Percentiles rank a stretch among this genome's conserved stretches.
Conservation (phyloP, 2,888 invertebrate species). For the Ellobium chinense region DNA sequence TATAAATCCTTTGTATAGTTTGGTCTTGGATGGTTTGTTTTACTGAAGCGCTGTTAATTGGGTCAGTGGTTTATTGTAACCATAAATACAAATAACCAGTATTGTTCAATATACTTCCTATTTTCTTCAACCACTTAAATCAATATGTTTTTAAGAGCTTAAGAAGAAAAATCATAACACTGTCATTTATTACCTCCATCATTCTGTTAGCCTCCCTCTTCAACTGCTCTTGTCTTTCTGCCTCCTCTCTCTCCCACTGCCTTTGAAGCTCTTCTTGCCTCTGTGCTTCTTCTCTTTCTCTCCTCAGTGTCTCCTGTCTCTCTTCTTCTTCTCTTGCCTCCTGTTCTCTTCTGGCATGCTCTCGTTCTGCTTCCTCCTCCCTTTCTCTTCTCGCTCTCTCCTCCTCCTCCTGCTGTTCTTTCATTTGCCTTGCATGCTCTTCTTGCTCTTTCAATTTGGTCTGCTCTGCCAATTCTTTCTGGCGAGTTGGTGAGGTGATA, state of each 20-base stretch:
- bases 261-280: conserved; percentile 24
- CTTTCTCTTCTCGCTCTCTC: conserved; percentile 10
- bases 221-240: conserved; percentile 40
- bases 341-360: neutral
- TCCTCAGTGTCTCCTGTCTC: conserved; percentile 47
- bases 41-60: no score
- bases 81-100: no score
- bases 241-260: conserved; percentile 43
- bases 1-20: no score
- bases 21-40: no score
- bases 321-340: conserved; percentile 8
- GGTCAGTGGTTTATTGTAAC: no score
- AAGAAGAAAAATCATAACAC: no score
- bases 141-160: no score
- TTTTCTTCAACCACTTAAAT: no score
- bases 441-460: conserved; percentile 51
- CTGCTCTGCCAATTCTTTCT: conserved; percentile 56
- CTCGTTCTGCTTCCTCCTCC: neutral
- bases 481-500: no score
- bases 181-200: conserved; percentile 33
- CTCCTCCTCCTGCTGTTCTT: conserved; percentile 9
- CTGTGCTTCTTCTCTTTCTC: conserved; percentile 25
- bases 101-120: no score
- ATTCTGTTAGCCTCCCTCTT: conserved; percentile 28
- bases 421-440: neutral